Base-by-base conservation (phyloP, 2,797 vertebrate species). In the Manis javanica region DNA sequence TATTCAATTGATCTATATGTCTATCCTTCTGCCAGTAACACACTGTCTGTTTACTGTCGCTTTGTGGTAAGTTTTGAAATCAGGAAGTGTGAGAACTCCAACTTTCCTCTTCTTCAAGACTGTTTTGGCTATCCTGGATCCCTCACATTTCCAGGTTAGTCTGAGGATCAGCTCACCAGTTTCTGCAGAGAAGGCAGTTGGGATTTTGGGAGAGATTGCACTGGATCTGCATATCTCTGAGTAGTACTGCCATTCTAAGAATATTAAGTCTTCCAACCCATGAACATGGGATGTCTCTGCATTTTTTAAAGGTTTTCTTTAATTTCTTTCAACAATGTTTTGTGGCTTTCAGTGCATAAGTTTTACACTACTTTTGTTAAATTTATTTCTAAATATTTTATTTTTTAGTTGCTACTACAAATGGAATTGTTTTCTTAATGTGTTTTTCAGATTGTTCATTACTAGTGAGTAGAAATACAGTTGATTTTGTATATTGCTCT, bases 401-500 rank as follows among this genome's bases (percentile, higher is more conserved):
- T 74, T 66, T 78, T 87, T 87, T 57, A 37, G 68, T 61, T 66
- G 10, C 34, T 88, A 34, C n/a, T 69, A 16, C 71, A 88, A 90
- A 57, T 64, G 75, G 42, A 63, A 91, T 86, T 81, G n/a, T 72
- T 87, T 88, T 78, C 57, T 79, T 89, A 81, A 75, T 94, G 87
- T 77, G 53, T 75, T 89, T 88, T 90, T 90, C 29, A 64, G 79
- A 69, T 72, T 90, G 10, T 77, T 87, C 29, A 79, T 68, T 74
- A 71, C 16, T 83, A 64, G 46, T 46, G 34, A 8, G 53, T 8
- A 71, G 53, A 87, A 92, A 97, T 87, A 55, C 5, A 94, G 92
- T 8, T 87, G 39, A 90, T 66, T 84, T 68, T 87, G 16, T n/a
- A 55, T 86, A 74, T 21, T 85, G 46, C 71, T 82, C 61, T 71